phyloP scores from a whole-genome alignment of 1,140 invertebrate species.

The Drosophila funebris region DNA sequence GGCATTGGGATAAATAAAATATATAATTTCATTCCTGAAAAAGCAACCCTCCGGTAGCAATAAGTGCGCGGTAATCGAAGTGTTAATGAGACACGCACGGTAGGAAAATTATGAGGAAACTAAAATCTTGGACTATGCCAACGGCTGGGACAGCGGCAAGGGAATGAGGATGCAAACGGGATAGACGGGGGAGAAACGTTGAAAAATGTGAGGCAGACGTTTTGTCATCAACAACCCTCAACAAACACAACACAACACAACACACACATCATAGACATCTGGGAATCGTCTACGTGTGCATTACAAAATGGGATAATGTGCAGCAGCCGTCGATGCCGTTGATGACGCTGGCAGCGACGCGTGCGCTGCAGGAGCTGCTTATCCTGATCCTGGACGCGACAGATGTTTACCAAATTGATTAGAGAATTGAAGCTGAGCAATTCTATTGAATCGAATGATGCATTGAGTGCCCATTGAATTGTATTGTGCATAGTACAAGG shows the following conservation, averaged over 20 bases:
- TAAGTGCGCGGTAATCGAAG: constrained; percentile 58
- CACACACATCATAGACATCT: constrained; percentile 44
- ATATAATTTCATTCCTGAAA: constrained; percentile 22
- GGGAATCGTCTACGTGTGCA: constrained; percentile 74
- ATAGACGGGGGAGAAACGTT: constrained; percentile 28
- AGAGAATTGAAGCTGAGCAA: constrained; percentile 50
- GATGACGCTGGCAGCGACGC: constrained; percentile 46
- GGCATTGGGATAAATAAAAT: constrained; percentile 23
- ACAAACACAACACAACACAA: not conserved
- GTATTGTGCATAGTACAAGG: not conserved
- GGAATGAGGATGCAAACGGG: not conserved
- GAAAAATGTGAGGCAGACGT: constrained; percentile 69
- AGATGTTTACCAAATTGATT: constrained; percentile 82
- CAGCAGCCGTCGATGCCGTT: constrained; percentile 29
- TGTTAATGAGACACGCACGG: constrained; percentile 70
- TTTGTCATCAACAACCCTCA: constrained; percentile 71
- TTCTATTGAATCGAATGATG: constrained; percentile 58
- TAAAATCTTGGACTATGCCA: constrained; percentile 49
- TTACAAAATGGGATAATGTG: constrained; percentile 74
- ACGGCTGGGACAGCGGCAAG: not conserved
- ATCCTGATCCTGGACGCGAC: constrained; percentile 57
- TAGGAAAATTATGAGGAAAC: constrained; percentile 41
- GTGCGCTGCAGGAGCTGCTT: constrained; percentile 45
- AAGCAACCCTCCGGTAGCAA: constrained; percentile 47
- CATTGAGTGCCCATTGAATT: constrained; percentile 48